A percentile compares a stretch with the other conserved stretches of the same genome.
Evolutionary conservation across 2,797 vertebrate genomes (phyloP).

Genomic region (Amphiprion clarkii): DNA sequence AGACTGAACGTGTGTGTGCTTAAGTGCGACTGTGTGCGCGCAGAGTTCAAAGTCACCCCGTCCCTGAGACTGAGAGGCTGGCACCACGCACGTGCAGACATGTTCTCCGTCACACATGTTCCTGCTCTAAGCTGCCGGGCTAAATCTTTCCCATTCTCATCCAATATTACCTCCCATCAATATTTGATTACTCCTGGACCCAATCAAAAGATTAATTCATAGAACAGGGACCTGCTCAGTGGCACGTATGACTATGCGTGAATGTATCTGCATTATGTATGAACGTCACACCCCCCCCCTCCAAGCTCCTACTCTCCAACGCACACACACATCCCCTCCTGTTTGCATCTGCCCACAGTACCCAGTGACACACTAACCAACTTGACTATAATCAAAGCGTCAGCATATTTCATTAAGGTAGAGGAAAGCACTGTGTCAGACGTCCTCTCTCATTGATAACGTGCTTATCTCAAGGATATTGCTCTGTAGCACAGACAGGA

Average conservation of each 20-base stretch:
- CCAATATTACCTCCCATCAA: slow-evolving; percentile 80
- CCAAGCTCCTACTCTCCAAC: slow-evolving; percentile 4
- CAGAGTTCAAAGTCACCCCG: slow-evolving; percentile 84
- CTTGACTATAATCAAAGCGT: slow-evolving; percentile 80
- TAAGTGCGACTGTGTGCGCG: slow-evolving; percentile 56
- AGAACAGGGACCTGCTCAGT: slow-evolving; percentile 74
- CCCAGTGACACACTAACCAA: slow-evolving; percentile 81
- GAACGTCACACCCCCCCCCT: slow-evolving; percentile 40
- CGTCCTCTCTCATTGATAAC: slow-evolving; percentile 67
- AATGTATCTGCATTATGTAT: slow-evolving; percentile 85
- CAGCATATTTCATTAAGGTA: slow-evolving; percentile 81
- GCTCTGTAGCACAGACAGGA: slow-evolving; percentile 52
- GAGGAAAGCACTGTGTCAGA: slow-evolving; percentile 62
- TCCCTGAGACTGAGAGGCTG: slow-evolving; percentile 75
- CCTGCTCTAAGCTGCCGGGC: slow-evolving; percentile 31
- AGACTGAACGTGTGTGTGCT: slow-evolving; percentile 44
- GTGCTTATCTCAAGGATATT: slow-evolving; percentile 75
- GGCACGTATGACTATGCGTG: slow-evolving; percentile 74
- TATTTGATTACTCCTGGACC: slow-evolving; percentile 81
- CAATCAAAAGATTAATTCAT: slow-evolving; percentile 83
- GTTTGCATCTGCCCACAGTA: slow-evolving; percentile 53
- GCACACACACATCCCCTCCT: slow-evolving; percentile 37
- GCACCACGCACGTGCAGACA: slow-evolving; percentile 54
- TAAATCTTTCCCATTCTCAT: slow-evolving; percentile 70
- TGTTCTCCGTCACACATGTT: slow-evolving; percentile 54